Conservation (phyloP, 2,888 invertebrate genomes). For the Onchidella celtica region DNA sequence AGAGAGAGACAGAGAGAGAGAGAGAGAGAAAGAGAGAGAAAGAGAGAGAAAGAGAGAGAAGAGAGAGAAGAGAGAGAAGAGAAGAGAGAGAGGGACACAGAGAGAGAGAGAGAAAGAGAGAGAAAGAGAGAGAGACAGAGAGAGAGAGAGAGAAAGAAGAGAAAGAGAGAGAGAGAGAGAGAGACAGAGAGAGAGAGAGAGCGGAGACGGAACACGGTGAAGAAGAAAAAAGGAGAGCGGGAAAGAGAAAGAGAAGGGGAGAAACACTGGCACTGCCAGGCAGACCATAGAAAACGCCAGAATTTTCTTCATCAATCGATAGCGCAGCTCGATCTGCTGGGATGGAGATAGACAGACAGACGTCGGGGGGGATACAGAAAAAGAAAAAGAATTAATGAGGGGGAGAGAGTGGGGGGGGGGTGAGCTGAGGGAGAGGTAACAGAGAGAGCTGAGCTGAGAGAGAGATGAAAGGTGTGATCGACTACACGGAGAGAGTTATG, state of each 20-base stretch:
- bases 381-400: too few relatives aligned
- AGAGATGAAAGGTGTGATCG: too few relatives aligned
- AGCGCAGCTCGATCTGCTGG: too few relatives aligned
- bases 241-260: conserved; percentile 16
- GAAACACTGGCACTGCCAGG: neutral
- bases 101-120: conserved; percentile 24
- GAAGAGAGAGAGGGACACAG: neutral
- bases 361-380: too few relatives aligned
- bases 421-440: too few relatives aligned
- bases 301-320: too few relatives aligned
- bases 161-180: conserved; percentile 1
- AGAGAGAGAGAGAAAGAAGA: neutral
- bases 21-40: neutral
- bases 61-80: conserved; percentile 7
- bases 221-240: neutral
- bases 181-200: neutral
- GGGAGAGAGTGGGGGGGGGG: too few relatives aligned
- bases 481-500: too few relatives aligned
- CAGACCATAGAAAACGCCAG: too few relatives aligned
- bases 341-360: too few relatives aligned
- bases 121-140: neutral
- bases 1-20: conserved; percentile 6
- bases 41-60: conserved; percentile 22
- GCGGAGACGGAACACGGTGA: neutral
- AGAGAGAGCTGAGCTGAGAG: too few relatives aligned